Evolutionary conservation across 2,797 vertebrate species (phyloP), one percentile per base, ranked within the genome.

Genomic region (Brachyrhaphis roseni): DNA sequence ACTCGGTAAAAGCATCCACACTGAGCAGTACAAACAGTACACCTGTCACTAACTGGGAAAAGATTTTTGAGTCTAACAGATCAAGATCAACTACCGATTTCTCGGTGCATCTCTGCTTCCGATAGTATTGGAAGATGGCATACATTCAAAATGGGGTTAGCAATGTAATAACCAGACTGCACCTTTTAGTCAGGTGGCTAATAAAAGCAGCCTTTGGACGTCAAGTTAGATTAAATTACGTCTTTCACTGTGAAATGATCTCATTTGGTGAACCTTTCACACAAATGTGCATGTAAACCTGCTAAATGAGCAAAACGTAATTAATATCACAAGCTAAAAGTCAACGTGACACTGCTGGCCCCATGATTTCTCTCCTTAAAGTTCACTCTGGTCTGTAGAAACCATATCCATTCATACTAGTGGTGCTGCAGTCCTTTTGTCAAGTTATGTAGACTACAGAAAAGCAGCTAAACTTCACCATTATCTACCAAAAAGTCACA

Each of bases 281-380:
- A 64, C 62, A 64, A 64, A 36, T 36, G 4, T 39, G 62, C 8
- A 64, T 20, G 62, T 23, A 68, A 41, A 26, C 64, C 34, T 26
- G 36, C 41, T 13, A 41, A 59, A 28, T 75, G 16, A 53, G 26
- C 23, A 43, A 68, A 70, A 77, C 20, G 5, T 18, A 16, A 55
- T 39, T 51, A 1, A 59, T 11, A 70, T 23, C 26, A 2, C 26
- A 16, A 53, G 5, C n/a, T 20, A 45, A 41, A 18, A 53, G 39
- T 41, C 39, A 47, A 49, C 64, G 46, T 12, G 85, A 90, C 92
- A 90, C 92, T 94, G 95, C 94, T 93, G 90, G 84, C 93, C 94
- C 85, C 36, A 39, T 86, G 87, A 75, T 82, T 90, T 86, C 87
- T 74, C 71, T 59, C 68, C 70, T 78, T 70, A 26, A 45, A n/a